Evolutionary conservation across 2,797 vertebrate species (phyloP).

Genomic region (Myotis vivesi): DNA sequence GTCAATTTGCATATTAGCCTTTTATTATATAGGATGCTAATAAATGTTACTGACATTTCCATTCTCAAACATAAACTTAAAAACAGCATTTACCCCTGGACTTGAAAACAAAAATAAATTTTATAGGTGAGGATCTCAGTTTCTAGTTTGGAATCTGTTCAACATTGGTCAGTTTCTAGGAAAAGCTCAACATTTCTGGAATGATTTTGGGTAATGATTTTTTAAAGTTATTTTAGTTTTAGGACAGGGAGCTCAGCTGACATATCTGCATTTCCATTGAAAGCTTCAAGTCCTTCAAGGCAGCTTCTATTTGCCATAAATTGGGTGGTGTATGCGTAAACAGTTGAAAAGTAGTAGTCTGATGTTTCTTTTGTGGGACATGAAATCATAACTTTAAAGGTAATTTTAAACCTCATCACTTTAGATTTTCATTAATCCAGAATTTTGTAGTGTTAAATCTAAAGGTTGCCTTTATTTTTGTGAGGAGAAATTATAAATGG

Average conservation of each 20-base stretch:
- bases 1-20: too few species aligned
- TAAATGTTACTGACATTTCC: conserved; percentile 1
- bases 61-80: not conserved
- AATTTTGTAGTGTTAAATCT: not conserved
- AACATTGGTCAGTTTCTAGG: not conserved
- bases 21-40: not conserved
- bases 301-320: not conserved
- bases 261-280: not conserved
- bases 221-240: conserved; percentile 7
- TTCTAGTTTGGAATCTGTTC: conserved; percentile 25
- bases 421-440: not conserved
- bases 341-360: not conserved
- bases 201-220: not conserved
- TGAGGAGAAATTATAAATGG: not conserved
- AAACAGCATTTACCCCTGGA: not conserved
- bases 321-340: not conserved
- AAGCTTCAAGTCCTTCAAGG: not conserved
- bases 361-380: not conserved
- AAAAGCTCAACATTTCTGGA: conserved; percentile 5
- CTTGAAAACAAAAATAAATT: conserved; percentile 40
- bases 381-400: not conserved
- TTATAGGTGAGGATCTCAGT: not conserved
- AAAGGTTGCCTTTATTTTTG: not conserved
- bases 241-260: not conserved
- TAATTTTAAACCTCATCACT: not conserved